Base-by-base conservation (phyloP, 2,113 vertebrate species). In the Tachycineta bicolor region DNA sequence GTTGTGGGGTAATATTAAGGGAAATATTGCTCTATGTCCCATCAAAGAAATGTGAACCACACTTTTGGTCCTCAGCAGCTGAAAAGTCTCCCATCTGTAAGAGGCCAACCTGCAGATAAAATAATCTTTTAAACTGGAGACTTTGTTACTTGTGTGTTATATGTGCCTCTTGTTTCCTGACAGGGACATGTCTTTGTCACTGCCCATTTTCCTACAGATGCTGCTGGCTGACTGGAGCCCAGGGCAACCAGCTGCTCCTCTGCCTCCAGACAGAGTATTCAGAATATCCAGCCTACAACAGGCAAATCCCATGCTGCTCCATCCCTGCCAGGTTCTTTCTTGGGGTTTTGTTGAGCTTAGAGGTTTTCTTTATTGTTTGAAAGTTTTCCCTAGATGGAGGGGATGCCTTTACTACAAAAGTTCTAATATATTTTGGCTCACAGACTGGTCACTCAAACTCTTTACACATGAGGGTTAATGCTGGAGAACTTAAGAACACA, bases 101-200 rank as follows among this genome's bases (percentile, higher is more conserved):
- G 24, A 71, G 34, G 10, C 31, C 70, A 65, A 10, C 24, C 23
- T 62, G 25, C 11, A 67, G 21, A 22, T 16, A 46, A 62, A 70
- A 79, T 20, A 28, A 37, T 11, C 26, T 60, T 68, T 46, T n/a
- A 14, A 62, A 46, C 19, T 9, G 11, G 34, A 70, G 20, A 13
- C 8, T 34, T 60, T 74, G 34, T 62, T 50, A 50, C 5, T 26
- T 29, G 4, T 49, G 37, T 11, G 16, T 22, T 56, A 11, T 3
- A 18, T 0, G 0, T 50, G 39, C 22, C 10, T 13, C 21, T 41
- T 34, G 29, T 8, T 31, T 47, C 33, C 59, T 71, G 56, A 10
- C 24, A 43, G n/a, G 41, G 18, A 65, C 20, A 28, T 37, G 14
- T 53, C 41, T 52, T 58, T 14, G 4, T 29, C 59, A 29, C 23